Evolutionary conservation across 2,113 vertebrate genomes (phyloP).

Genomic region (Perca flavescens): DNA sequence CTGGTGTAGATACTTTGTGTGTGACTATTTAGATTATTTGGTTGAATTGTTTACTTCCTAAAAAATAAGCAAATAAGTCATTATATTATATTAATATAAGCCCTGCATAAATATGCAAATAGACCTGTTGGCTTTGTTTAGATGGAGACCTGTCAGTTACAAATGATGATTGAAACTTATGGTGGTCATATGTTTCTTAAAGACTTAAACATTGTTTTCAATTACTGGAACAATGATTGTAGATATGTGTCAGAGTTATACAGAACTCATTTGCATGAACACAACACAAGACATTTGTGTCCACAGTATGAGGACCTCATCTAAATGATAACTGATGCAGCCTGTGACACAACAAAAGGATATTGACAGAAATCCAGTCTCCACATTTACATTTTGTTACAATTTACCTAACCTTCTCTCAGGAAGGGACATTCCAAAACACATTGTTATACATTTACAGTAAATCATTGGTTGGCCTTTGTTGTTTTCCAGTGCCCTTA

Average conservation of each 20-base stretch:
- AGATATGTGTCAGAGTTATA: constrained; percentile 29
- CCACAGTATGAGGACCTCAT: constrained; percentile 48
- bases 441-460: constrained; percentile 64
- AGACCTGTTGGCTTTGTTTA: not conserved
- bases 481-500: constrained; percentile 32
- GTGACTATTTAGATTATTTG: not conserved
- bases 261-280: constrained; percentile 70
- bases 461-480: constrained; percentile 25
- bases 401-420: constrained; percentile 66
- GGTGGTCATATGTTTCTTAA: constrained; percentile 4
- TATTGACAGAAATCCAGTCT: constrained; percentile 21
- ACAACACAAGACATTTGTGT: constrained; percentile 12
- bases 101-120: not conserved
- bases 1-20: not conserved
- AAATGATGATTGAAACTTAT: constrained; percentile 24
- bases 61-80: not conserved
- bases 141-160: not conserved
- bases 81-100: not conserved
- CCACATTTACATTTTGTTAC: constrained; percentile 60
- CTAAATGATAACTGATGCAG: constrained; percentile 72
- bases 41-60: constrained; percentile 6
- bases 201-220: constrained; percentile 35
- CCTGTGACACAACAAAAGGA: constrained; percentile 45
- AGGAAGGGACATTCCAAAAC: constrained; percentile 51
- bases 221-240: constrained; percentile 35